Evolutionary conservation across 2,888 invertebrate genomes (phyloP).

Genomic region (Caenorhabditis angaria): DNA sequence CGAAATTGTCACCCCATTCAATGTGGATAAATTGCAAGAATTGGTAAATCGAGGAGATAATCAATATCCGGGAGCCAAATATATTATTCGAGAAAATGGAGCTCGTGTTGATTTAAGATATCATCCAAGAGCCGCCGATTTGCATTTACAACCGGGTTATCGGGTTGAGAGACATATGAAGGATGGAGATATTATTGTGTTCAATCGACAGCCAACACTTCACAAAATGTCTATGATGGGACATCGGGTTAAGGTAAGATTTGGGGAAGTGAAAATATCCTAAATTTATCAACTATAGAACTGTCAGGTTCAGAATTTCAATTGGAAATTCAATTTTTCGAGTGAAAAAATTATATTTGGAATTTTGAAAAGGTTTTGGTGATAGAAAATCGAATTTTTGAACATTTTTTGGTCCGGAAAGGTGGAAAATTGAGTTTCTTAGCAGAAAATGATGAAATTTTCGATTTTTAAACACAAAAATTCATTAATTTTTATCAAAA

Average conservation of each 20-base stretch:
- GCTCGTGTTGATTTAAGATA: conserved; percentile 97
- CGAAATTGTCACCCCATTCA: conserved; percentile 98
- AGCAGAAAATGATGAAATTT: too few relatives aligned
- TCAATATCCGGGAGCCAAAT: conserved; percentile 98
- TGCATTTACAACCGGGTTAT: conserved; percentile 82
- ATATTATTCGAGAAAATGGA: conserved; percentile 97
- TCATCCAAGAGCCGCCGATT: conserved; percentile 95
- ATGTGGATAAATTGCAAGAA: conserved; percentile 94
- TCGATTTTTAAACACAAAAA: too few relatives aligned
- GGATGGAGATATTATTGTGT: conserved; percentile 96
- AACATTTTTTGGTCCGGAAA: too few relatives aligned
- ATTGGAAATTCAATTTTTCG: too few relatives aligned
- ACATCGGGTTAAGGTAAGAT: conserved; percentile 78
- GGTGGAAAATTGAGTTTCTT: too few relatives aligned
- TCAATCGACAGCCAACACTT: conserved; percentile 98
- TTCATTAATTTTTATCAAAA: too few relatives aligned
- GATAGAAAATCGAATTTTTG: too few relatives aligned
- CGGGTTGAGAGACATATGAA: conserved; percentile 93
- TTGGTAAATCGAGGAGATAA: conserved; percentile 94
- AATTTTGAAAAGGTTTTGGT: too few relatives aligned
- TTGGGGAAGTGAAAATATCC: background rate
- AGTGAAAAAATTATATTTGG: too few relatives aligned
- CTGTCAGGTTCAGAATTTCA: too few relatives aligned
- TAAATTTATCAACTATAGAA: too few relatives aligned
- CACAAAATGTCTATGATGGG: conserved; percentile 99